Evolutionary conservation across 1,140 invertebrate genomes (phyloP).

Genomic region (Pollicipes pollicipes): DNA sequence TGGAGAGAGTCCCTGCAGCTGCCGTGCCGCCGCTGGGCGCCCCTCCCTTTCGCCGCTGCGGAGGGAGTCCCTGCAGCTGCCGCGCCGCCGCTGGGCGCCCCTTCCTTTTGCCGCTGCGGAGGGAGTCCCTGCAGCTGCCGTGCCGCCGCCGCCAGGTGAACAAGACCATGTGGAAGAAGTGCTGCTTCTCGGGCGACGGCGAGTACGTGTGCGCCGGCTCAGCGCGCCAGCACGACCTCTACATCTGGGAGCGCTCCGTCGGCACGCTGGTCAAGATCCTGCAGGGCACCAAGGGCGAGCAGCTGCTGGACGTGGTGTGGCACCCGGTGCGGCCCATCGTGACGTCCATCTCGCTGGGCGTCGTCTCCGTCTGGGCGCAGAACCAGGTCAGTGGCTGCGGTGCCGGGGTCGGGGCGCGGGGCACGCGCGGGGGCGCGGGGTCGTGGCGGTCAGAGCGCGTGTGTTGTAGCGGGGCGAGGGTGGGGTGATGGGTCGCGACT

Average conservation of each 20-base stretch:
- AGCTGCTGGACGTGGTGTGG: slow-evolving; percentile 90
- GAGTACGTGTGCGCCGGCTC: slow-evolving; percentile 98
- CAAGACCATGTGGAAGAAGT: slow-evolving; percentile 97
- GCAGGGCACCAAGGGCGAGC: slow-evolving; percentile 94
- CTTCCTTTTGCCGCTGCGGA: too few species aligned
- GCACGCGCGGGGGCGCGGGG: slow-evolving; percentile 98
- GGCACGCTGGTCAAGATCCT: slow-evolving; percentile 98
- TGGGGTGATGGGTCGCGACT: too few species aligned
- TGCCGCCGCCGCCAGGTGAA: too few species aligned
- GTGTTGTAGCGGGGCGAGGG: too few species aligned
- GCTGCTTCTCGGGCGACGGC: slow-evolving; percentile 97
- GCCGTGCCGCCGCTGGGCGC: too few species aligned
- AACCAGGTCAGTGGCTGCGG: too few species aligned
- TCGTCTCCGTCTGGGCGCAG: slow-evolving; percentile 97
- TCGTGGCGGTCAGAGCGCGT: too few species aligned
- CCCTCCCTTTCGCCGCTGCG: too few species aligned
- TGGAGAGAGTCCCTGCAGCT: too few species aligned
- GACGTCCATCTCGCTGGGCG: slow-evolving; percentile 71
- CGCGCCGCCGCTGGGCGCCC: too few species aligned
- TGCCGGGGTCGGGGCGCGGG: slow-evolving; percentile 99
- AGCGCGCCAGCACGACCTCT: slow-evolving; percentile 89
- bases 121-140: too few species aligned
- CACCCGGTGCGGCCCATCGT: slow-evolving; percentile 83
- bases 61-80: too few species aligned
- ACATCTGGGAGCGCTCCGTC: slow-evolving; percentile 97